Evolutionary conservation across 2,888 invertebrate genomes (phyloP), one percentile per base, ranked within the genome.

Genomic region (Epistrophe grossulariae): DNA sequence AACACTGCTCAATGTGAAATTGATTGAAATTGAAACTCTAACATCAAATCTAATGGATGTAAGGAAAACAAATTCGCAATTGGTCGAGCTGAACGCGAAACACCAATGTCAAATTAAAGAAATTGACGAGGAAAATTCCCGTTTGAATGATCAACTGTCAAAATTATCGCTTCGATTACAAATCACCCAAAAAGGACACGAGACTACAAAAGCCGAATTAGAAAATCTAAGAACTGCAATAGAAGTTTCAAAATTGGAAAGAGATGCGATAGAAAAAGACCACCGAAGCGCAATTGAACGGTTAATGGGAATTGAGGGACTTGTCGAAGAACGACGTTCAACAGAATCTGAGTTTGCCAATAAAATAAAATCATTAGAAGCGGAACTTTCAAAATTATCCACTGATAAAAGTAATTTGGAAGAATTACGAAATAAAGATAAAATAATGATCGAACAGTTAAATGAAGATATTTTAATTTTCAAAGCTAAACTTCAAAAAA

Each of bases 401-500:
- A 74, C 71, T 5, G 81, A 89, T 71, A 66, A 88, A 3, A 15
- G 8, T 4, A 50, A 28, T 11, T 38, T 83, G 38, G 89, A 90
- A 72, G 89, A 89, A 10, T 19, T 82, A 13, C 79, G 84, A 15
- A 83, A 82, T 50, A 89, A 89, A 15, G 89, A 90, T 43, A 79
- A 88, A 71, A 43, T 83, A 50, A 64, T 50, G 15, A 88, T 88
- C 48, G 79, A 90, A 6, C 89, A 90, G 79, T 74, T 91, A 43
- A 89, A 89, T 31, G 87, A 89, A 38, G 92, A 93, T 73, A 91
- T 91, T 68, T 89, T 90, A 55, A 91, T 93, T 66, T 88, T 93
- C 6, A 91, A 91, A 77, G 92, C 92, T 1, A 93, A 93, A 88
- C 91, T 93, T 45, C 89, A 80, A 35, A 89, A 90, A 84, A 88